Evolutionary conservation across 2,797 vertebrate species (phyloP).

Genomic region (Echeneis naucrates): DNA sequence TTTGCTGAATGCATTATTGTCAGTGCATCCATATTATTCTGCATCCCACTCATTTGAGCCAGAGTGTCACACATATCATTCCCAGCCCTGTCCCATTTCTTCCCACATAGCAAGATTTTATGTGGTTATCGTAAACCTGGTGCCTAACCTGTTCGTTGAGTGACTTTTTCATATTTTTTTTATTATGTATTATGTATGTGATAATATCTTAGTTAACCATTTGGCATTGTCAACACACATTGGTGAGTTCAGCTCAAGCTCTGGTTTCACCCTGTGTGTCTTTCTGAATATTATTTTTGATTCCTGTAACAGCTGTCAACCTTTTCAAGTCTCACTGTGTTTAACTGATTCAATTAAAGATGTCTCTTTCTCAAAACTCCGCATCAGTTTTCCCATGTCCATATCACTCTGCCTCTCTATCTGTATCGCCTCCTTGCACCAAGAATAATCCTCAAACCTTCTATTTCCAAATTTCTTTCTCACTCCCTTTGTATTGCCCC

Average conservation of each 20-base stretch:
- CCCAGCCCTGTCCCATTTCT: too few species aligned
- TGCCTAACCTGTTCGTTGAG: too few species aligned
- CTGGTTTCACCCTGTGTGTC: background rate
- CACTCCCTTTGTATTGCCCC: slow-evolving; percentile 51
- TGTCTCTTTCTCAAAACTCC: background rate
- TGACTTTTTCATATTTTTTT: too few species aligned
- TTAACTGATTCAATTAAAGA: slow-evolving; percentile 7
- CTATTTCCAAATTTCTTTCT: slow-evolving; percentile 60
- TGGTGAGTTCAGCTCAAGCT: background rate
- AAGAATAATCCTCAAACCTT: slow-evolving; percentile 49
- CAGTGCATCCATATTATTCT: too few species aligned
- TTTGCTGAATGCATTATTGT: too few species aligned
- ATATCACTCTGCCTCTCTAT: background rate
- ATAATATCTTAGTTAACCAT: too few species aligned
- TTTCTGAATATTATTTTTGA: background rate
- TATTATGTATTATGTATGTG: too few species aligned
- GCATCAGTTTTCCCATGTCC: background rate
- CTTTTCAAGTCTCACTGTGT: background rate
- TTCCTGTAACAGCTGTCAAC: background rate
- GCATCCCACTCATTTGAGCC: too few species aligned
- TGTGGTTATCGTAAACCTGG: too few species aligned
- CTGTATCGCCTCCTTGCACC: slow-evolving; percentile 53
- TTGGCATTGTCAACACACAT: too few species aligned
- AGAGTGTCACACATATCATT: too few species aligned
- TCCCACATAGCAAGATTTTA: too few species aligned